A percentile compares a stretch with the other conserved stretches of the same genome.
Conservation (phyloP, 2,797 vertebrate genomes). For the Dermochelys coriacea region DNA sequence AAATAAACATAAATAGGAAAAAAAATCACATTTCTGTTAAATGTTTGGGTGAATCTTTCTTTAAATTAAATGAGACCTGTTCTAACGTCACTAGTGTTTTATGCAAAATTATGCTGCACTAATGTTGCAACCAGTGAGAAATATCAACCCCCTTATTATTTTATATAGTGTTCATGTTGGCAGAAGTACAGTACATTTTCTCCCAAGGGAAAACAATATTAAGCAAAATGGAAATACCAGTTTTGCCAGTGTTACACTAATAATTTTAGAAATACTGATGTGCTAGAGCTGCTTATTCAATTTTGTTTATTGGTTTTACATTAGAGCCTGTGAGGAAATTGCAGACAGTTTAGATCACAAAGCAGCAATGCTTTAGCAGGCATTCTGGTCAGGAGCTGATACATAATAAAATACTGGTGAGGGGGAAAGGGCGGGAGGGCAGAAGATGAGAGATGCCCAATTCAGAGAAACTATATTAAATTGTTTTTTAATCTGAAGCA, state of each 20-base stretch:
- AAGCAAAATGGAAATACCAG: neutral
- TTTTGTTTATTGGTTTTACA: neutral
- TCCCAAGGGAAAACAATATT: neutral
- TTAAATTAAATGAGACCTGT: neutral
- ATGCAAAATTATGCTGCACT: neutral
- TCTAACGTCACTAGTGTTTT: neutral
- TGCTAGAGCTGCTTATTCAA: neutral
- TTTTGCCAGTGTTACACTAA: accelerated
- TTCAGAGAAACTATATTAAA: neutral
- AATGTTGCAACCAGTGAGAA: neutral
- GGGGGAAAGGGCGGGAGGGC: neutral
- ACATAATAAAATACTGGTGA: neutral
- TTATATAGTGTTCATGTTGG: neutral
- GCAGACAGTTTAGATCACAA: accelerated
- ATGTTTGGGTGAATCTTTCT: neutral
- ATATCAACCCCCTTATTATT: neutral
- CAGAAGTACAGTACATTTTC: neutral
- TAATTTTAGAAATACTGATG: neutral
- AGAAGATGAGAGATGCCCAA: neutral
- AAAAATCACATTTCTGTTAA: neutral
- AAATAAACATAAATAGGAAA: neutral
- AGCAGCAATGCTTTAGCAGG: accelerated
- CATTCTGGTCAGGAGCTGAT: neutral
- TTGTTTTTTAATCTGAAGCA: neutral
- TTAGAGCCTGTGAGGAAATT: accelerated